Evolutionary conservation across 2,113 vertebrate species (phyloP).

Genomic region (Lagopus muta): DNA sequence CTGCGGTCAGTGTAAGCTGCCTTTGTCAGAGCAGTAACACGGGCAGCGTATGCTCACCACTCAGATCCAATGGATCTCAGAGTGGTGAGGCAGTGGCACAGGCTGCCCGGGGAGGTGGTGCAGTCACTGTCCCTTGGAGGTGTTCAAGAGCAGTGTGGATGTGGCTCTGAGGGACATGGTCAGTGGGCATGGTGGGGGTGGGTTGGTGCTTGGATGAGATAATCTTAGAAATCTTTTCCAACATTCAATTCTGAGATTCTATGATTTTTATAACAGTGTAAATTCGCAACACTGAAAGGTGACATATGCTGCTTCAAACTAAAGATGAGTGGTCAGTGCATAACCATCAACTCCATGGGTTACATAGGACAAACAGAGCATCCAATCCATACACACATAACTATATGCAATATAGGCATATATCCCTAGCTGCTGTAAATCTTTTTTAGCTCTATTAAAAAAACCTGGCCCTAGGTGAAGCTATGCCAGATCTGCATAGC

Average conservation of each 20-base stretch:
- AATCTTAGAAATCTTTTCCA: no score
- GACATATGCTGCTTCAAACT: not conserved
- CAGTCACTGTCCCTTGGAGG: no score
- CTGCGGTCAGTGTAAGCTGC: not conserved
- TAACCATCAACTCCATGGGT: not conserved
- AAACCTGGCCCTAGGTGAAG: not conserved
- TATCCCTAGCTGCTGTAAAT: not conserved
- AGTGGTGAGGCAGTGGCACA: no score
- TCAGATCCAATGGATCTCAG: not conserved
- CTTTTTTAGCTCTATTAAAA: not conserved
- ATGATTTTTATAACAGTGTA: not conserved
- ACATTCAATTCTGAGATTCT: no score
- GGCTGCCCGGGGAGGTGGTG: no score
- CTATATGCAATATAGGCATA: not conserved
- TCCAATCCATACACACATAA: not conserved
- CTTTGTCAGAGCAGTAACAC: not conserved
- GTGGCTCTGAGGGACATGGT: no score
- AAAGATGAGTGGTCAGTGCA: not conserved
- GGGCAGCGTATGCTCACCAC: not conserved
- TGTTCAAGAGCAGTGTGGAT: no score
- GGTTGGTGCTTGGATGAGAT: no score
- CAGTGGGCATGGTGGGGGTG: no score
- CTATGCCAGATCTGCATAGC: not conserved
- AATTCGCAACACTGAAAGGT: rapidly evolving
- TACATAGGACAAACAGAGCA: not conserved